A percentile compares a stretch with the other conserved stretches of the same genome.
Evolutionary conservation across 2,888 invertebrate genomes (phyloP).

Genomic region (Acanthosepion lycidas): DNA sequence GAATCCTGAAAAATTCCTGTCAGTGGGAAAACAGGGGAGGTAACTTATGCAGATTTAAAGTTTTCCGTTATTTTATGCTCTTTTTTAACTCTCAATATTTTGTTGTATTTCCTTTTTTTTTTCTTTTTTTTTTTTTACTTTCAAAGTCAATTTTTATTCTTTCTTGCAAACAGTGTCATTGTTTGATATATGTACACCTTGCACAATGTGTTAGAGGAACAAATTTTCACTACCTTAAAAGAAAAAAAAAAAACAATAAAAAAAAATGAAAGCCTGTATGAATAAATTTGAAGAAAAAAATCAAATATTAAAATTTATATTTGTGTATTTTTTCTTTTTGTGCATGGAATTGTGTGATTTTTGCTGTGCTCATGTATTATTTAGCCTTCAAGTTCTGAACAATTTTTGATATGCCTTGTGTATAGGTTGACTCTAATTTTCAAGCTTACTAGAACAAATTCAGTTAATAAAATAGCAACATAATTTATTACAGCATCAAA

Average conservation of each 20-base stretch:
- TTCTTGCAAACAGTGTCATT: constrained; percentile 22
- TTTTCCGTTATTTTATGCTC: constrained; percentile 17
- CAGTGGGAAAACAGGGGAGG: constrained; percentile 4
- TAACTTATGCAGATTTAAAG: constrained; percentile 17
- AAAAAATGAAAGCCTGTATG: not conserved
- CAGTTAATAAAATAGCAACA: no score
- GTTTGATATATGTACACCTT: constrained; percentile 12
- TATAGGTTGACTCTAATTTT: no score
- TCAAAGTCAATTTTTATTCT: constrained; percentile 22
- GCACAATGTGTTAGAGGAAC: constrained; percentile 4
- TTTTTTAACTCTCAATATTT: constrained; percentile 4
- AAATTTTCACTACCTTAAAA: not conserved
- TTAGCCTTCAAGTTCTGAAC: no score
- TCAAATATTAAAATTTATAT: constrained; percentile 2
- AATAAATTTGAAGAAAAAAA: constrained; percentile 11
- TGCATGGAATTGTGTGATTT: no score
- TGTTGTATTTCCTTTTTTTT: not conserved
- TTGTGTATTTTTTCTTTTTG: not conserved
- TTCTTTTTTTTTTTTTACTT: not conserved
- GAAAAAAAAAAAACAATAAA: not conserved
- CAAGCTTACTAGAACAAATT: no score
- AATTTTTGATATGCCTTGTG: no score
- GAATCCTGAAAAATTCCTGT: not conserved
- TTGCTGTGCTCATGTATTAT: no score
- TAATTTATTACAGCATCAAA: no score